Evolutionary conservation across 2,797 vertebrate species (phyloP).

Genomic region (Helarctos malayanus): DNA sequence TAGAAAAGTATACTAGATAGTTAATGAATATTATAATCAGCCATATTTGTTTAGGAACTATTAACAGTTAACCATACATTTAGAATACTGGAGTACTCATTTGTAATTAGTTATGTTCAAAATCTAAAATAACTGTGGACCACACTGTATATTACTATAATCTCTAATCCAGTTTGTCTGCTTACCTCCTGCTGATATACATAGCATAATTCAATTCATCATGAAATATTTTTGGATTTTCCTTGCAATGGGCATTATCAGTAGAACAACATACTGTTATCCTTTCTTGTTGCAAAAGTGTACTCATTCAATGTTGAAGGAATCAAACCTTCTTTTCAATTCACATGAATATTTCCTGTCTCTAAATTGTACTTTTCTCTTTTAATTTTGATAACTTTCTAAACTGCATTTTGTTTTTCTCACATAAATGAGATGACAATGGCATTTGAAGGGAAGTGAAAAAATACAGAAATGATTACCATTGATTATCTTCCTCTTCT

Average conservation of each 20-base stretch:
- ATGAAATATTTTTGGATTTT: conserved; percentile 59
- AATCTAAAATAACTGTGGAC: not conserved
- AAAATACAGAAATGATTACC: not conserved
- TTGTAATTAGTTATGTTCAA: not conserved
- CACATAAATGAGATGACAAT: conserved; percentile 45
- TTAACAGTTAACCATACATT: not conserved
- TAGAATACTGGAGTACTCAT: not conserved
- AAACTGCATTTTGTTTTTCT: conserved; percentile 62
- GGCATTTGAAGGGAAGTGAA: not conserved
- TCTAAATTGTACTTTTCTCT: conserved; percentile 62
- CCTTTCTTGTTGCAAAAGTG: conserved; percentile 53
- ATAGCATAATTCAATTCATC: conserved; percentile 37
- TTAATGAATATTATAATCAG: not conserved
- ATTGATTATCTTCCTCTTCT: not conserved
- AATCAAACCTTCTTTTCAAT: conserved; percentile 17
- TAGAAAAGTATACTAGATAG: not conserved
- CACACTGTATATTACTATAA: not conserved
- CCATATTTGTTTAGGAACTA: not conserved
- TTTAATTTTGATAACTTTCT: conserved; percentile 64
- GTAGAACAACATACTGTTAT: not conserved
- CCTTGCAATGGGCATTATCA: conserved; percentile 39
- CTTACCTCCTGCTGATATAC: conserved; percentile 16
- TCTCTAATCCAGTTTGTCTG: not conserved
- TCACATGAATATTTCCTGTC: conserved; percentile 18
- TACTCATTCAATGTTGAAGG: conserved; percentile 51